Conservation (phyloP, 1,140 invertebrate species). For the Caenorhabditis inopinata region DNA sequence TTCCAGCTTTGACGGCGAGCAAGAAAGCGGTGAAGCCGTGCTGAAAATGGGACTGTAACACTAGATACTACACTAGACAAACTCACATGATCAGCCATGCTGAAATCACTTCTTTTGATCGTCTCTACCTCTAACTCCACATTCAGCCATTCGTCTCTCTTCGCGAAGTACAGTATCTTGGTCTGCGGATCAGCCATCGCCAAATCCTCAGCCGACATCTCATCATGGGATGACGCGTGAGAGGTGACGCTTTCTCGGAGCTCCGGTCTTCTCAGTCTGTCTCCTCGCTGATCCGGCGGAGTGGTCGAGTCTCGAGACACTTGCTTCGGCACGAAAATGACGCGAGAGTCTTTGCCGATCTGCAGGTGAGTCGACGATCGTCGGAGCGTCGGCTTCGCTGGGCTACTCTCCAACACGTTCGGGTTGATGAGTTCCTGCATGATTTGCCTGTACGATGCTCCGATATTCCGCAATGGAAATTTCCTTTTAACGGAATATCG, state of each 20-base stretch:
- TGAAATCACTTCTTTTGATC: conserved; percentile 45
- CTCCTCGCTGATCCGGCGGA: not conserved
- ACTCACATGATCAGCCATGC: conserved; percentile 53
- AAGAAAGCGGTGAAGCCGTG: conserved; percentile 60
- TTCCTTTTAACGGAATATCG: too few species aligned
- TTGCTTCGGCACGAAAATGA: conserved; percentile 3
- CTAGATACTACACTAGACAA: too few species aligned
- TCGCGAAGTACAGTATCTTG: conserved; percentile 53
- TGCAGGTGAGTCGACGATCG: conserved; percentile 2
- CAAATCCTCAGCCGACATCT: conserved; percentile 30
- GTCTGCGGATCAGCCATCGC: conserved; percentile 51
- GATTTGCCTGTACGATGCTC: too few species aligned
- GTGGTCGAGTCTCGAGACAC: not conserved
- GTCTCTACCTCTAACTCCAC: conserved; percentile 49
- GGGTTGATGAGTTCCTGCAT: not conserved
- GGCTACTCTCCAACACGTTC: not conserved
- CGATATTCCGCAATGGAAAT: too few species aligned
- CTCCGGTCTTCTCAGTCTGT: not conserved
- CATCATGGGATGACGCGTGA: conserved; percentile 15
- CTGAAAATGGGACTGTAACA: conserved; percentile 35
- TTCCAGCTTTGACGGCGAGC: conserved; percentile 58
- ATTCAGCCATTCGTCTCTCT: conserved; percentile 58
- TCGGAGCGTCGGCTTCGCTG: not conserved
- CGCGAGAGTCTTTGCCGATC: not conserved
- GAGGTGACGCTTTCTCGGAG: conserved; percentile 20